These are phyloP conservation scores for Acleris literana DNA, from an alignment of 2,888 invertebrate species.

Conservation along the genomic window DNA sequence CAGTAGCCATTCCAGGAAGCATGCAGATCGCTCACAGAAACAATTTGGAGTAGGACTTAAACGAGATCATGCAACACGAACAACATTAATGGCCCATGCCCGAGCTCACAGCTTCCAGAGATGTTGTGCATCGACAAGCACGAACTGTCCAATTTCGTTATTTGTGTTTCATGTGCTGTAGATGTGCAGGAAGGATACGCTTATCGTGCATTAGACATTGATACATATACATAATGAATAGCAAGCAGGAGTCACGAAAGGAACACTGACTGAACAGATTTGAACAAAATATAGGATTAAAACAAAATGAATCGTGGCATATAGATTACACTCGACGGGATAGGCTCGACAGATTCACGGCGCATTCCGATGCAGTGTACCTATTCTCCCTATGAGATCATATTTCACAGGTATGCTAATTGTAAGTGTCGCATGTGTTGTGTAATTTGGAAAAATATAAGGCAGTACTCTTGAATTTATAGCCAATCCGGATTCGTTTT, in stretches of 20 bases:
- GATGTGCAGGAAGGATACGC: slow-evolving; percentile 78
- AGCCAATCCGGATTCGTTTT: slow-evolving; percentile 39
- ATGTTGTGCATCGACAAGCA: slow-evolving; percentile 79
- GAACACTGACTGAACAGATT: slow-evolving; percentile 48
- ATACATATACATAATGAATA: slow-evolving; percentile 67
- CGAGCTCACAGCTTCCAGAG: slow-evolving; percentile 68
- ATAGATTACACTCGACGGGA: slow-evolving; percentile 63
- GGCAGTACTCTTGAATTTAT: slow-evolving; percentile 58
- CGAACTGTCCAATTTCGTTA: slow-evolving; percentile 68
- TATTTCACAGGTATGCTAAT: slow-evolving; percentile 40
- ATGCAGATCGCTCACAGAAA: slow-evolving; percentile 76
- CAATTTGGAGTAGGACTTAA: slow-evolving; percentile 68
- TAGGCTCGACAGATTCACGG: slow-evolving; percentile 66
- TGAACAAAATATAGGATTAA: slow-evolving; percentile 64
- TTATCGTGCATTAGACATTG: slow-evolving; percentile 78
- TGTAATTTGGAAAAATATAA: slow-evolving; percentile 46
- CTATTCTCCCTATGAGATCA: slow-evolving; percentile 58
- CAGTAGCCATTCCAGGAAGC: slow-evolving; percentile 79
- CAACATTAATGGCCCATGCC: slow-evolving; percentile 79
- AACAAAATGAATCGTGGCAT: slow-evolving; percentile 59
- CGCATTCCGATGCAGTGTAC: slow-evolving; percentile 75
- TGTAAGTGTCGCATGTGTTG: slow-evolving; percentile 53
- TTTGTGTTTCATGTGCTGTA: slow-evolving; percentile 73
- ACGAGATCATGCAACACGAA: slow-evolving; percentile 81
- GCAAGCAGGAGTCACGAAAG: slow-evolving; percentile 76